Conservation (phyloP, 2,113 vertebrate genomes). For the Cebus imitator region DNA sequence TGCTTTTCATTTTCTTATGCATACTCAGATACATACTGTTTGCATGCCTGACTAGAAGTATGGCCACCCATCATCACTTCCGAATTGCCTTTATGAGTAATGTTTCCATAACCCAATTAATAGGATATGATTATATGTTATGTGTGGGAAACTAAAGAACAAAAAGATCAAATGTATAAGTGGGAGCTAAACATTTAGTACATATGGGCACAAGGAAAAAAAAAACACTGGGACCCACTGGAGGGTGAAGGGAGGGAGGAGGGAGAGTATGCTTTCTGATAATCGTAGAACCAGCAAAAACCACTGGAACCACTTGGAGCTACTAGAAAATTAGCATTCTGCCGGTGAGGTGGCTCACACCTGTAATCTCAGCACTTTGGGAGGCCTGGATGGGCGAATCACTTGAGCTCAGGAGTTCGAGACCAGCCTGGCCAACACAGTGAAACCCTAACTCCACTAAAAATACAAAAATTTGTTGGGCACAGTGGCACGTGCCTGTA, state of each 20-base stretch:
- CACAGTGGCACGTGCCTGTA: too few species aligned
- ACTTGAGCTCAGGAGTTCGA: too few species aligned
- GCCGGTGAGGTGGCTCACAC: too few species aligned
- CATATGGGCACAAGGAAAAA: too few species aligned
- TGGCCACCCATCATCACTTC: neutral
- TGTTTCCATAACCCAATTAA: constrained; percentile 15
- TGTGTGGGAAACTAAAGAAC: neutral
- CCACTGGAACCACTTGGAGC: neutral
- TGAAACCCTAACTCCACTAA: too few species aligned
- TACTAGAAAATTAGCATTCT: neutral
- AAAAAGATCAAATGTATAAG: constrained; percentile 2
- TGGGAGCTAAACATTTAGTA: too few species aligned
- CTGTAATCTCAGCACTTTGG: too few species aligned
- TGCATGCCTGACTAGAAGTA: neutral
- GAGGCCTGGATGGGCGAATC: too few species aligned
- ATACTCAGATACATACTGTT: neutral
- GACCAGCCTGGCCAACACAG: too few species aligned
- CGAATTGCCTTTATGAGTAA: constrained; percentile 14
- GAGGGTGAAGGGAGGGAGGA: too few species aligned
- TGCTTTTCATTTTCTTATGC: neutral
- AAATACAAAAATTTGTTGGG: too few species aligned
- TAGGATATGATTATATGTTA: neutral
- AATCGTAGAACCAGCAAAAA: neutral
- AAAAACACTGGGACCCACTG: too few species aligned
- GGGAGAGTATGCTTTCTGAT: neutral